phyloP scores from a whole-genome alignment of 2,113 vertebrate genomes.

The Thomomys bottae region DNA sequence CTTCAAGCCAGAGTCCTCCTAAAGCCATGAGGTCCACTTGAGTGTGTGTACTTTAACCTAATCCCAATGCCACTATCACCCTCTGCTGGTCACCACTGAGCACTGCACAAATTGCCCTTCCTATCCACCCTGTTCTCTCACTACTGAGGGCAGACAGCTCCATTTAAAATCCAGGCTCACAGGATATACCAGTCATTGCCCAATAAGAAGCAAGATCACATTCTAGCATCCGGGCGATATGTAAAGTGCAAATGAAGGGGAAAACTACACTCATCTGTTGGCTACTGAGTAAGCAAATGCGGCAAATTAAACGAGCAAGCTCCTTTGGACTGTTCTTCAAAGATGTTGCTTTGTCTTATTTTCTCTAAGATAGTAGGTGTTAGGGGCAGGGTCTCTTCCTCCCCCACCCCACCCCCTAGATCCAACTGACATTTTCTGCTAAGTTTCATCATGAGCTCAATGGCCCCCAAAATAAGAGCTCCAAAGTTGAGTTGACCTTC shows the following conservation, averaged over 20 bases:
- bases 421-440: not conserved
- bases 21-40: not conserved
- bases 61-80: not conserved
- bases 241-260: no score
- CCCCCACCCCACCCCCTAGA: not conserved
- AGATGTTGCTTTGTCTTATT: not conserved
- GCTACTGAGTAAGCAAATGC: not conserved
- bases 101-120: not conserved
- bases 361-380: not conserved
- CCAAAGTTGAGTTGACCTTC: not conserved
- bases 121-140: not conserved
- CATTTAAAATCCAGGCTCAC: not conserved
- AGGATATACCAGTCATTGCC: not conserved
- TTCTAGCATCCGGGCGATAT: not conserved
- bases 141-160: not conserved
- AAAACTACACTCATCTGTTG: not conserved
- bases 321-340: not conserved
- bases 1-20: not conserved
- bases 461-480: not conserved
- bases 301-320: not conserved
- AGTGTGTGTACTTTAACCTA: no score
- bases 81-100: not conserved
- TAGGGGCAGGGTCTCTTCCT: not conserved
- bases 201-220: not conserved
- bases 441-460: not conserved